A percentile compares a stretch with the other conserved stretches of the same genome.
These are phyloP conservation scores for Emberiza fucata DNA, from an alignment of 2,113 vertebrate genomes.

Conservation along the genomic window DNA sequence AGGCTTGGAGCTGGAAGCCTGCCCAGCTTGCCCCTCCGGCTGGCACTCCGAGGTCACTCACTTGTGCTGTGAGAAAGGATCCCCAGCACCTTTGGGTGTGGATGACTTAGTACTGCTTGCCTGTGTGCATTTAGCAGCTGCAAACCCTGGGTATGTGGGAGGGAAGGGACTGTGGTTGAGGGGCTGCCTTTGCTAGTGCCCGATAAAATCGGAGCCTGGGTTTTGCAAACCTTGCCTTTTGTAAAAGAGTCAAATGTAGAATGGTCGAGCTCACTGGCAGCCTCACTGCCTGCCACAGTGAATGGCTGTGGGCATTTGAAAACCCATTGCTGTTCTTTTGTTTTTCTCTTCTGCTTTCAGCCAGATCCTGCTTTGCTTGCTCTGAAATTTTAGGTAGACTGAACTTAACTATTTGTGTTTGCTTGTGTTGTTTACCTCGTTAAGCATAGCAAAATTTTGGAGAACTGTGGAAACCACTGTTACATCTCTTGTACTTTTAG, in stretches of 20 bases:
- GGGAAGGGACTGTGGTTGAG: neutral
- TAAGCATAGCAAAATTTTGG: neutral
- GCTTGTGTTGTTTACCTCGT: neutral
- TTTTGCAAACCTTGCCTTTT: neutral
- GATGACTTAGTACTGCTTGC: neutral
- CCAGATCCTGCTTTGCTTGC: neutral
- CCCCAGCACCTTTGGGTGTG: neutral
- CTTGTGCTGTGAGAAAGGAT: neutral
- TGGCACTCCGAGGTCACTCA: neutral
- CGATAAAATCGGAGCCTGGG: neutral
- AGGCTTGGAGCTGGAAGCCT: neutral
- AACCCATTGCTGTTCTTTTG: neutral
- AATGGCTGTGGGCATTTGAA: neutral
- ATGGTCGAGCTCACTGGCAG: neutral
- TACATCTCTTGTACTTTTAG: neutral
- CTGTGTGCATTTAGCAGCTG: neutral
- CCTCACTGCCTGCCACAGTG: neutral
- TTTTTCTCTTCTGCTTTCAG: neutral
- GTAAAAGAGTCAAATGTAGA: neutral
- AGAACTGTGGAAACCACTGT: neutral
- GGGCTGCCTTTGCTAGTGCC: neutral
- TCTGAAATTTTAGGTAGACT: neutral
- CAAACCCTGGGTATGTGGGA: neutral
- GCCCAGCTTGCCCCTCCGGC: rapidly evolving
- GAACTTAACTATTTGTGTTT: neutral